Percentiles rank a stretch among this genome's conserved stretches.
Conservation (phyloP, 2,797 vertebrate species). For the Crax fasciolata region DNA sequence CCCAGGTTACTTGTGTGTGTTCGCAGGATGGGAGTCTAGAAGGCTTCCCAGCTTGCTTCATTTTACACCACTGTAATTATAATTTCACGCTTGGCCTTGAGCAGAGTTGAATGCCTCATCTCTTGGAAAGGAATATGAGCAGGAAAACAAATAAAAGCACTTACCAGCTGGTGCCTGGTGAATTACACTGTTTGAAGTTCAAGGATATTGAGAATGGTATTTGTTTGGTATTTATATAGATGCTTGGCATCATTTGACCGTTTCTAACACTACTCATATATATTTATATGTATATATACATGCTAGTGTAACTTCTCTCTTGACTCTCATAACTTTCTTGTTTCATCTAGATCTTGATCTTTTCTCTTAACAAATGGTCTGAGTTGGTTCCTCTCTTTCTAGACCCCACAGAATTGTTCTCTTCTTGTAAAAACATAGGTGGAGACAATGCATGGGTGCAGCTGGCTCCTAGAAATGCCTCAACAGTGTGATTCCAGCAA, state of each 20-base stretch:
- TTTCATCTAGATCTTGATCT: not conserved
- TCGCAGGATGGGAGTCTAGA: slow-evolving; percentile 42
- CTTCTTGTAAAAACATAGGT: not conserved
- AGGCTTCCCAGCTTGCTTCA: not conserved
- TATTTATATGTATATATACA: not conserved
- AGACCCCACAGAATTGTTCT: not conserved
- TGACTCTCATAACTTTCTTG: not conserved
- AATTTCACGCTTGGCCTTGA: slow-evolving; percentile 56
- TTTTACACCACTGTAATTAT: slow-evolving; percentile 16
- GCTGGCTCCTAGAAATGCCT: slow-evolving; percentile 1
- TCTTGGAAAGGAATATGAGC: slow-evolving; percentile 44
- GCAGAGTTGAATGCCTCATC: slow-evolving; percentile 25
- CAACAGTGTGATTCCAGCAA: not conserved
- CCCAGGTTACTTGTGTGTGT: not conserved
- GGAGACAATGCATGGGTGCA: not conserved
- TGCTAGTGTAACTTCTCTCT: not conserved
- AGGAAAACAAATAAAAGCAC: slow-evolving; percentile 69
- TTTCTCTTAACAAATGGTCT: not conserved
- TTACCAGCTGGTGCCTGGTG: slow-evolving; percentile 59
- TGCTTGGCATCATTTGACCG: not conserved
- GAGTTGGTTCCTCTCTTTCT: not conserved
- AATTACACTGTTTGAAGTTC: slow-evolving; percentile 35
- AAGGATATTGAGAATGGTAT: not conserved
- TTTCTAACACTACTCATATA: not conserved
- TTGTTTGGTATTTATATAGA: not conserved